Base-by-base conservation (phyloP, 2,113 vertebrate species). In the Uropsilus gracilis region DNA sequence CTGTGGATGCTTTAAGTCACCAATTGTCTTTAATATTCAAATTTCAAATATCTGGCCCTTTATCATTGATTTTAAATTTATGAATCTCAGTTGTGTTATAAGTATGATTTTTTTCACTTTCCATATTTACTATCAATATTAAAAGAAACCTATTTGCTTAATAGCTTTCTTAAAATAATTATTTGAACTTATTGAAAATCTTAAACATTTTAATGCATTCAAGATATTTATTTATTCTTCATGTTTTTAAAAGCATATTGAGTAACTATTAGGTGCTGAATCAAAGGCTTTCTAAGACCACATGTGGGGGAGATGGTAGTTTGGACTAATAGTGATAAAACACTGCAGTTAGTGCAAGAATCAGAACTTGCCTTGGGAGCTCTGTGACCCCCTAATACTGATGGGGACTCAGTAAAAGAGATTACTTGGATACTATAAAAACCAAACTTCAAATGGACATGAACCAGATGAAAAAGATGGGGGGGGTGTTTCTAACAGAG, bases 91-190 rank as follows among this genome's bases (percentile, higher is more conserved):
- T 7, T 73, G 2, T 92, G 75, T 2, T 66, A 3, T n/a, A 61
- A 37, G 10, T 20, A 61, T 30, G 14, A n/a, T 39, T 44, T 30
- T 64, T 80, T 76, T 88, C 48, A 75, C 44, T 82, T 63, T 8
- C 9, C 59, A 3, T 63, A 30, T 84, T 42, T 63, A n/a, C n/a
- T n/a, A n/a, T 80, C n/a, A 91, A 39, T 83, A 63, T 66, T 42
- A 53, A 82, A 37, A 86, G 46, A 14, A 82, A 37, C 18, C 17
- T 42, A 30, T 55, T 81, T 63, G 14, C 46, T 20, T n/a, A 8
- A 80, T 84, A 84, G 90, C 30, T 68, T 86, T 92, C 13, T 57
- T 13, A 83, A 94, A 71, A 26, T 89, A 34, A 50, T 64, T 42
- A 28, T 89, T 85, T 68, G 53, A 26, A 18, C 48, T 48, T 68